Percentiles rank a stretch among this genome's conserved stretches.
Conservation (phyloP, 2,888 invertebrate species). For the Rhaphigaster nebulosa region DNA sequence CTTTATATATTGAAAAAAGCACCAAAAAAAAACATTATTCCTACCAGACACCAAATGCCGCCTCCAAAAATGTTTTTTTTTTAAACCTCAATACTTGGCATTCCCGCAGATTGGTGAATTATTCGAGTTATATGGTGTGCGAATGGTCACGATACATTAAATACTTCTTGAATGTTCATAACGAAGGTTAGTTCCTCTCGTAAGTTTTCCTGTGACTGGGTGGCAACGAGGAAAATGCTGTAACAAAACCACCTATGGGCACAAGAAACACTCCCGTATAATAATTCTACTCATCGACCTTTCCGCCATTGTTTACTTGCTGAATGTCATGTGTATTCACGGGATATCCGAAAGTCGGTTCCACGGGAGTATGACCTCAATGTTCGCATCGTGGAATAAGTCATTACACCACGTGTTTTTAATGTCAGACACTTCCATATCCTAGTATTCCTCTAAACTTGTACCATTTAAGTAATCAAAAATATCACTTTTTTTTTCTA, state of each 20-base stretch:
- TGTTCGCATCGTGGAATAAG: not conserved
- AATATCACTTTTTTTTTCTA: too few relatives aligned
- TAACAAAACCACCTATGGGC: slow-evolving; percentile 3
- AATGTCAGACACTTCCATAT: not conserved
- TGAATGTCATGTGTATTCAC: not conserved
- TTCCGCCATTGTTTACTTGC: not conserved
- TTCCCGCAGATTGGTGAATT: too few relatives aligned
- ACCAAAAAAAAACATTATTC: too few relatives aligned
- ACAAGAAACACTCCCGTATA: not conserved
- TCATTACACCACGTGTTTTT: not conserved
- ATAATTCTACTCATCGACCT: slow-evolving; percentile 15
- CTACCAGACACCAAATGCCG: too few relatives aligned
- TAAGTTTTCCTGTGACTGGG: not conserved
- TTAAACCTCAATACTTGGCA: too few relatives aligned
- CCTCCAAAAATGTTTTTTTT: too few relatives aligned
- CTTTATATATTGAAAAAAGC: not conserved
- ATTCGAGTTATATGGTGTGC: too few relatives aligned
- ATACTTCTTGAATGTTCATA: not conserved
- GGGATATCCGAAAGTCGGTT: not conserved
- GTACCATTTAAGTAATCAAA: too few relatives aligned
- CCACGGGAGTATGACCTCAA: not conserved
- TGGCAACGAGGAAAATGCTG: not conserved
- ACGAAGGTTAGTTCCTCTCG: not conserved
- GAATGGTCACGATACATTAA: too few relatives aligned
- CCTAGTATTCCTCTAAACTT: not conserved